These are phyloP conservation scores for Andrena camellia DNA, from an alignment of 2,888 invertebrate species.

Conservation along the genomic window DNA sequence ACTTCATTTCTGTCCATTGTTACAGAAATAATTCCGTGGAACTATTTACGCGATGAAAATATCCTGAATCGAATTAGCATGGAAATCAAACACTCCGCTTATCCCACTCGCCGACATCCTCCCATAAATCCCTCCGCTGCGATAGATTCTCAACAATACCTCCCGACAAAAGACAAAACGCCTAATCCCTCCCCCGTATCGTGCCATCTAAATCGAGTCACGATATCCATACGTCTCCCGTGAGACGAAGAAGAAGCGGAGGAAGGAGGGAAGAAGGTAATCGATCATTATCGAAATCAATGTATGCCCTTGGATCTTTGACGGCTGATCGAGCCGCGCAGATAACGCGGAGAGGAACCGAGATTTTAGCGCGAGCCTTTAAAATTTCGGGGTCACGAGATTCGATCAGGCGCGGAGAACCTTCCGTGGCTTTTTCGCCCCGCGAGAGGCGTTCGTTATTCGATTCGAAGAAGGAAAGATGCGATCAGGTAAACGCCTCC, in stretches of 20 bases:
- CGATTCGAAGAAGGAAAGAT: slow-evolving; percentile 48
- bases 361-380: slow-evolving; percentile 57
- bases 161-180: slow-evolving; percentile 28
- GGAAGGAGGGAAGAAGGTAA: slow-evolving; percentile 9
- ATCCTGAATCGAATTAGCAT: neutral
- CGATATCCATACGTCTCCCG: slow-evolving; percentile 51
- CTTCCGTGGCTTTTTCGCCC: slow-evolving; percentile 63
- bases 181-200: slow-evolving; percentile 23
- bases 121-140: slow-evolving; percentile 22
- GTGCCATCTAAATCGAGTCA: slow-evolving; percentile 57
- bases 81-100: neutral
- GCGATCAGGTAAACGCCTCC: slow-evolving; percentile 62
- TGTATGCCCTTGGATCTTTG: slow-evolving; percentile 65
- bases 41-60: neutral
- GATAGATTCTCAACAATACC: slow-evolving; percentile 29
- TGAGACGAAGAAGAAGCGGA: slow-evolving; percentile 22
- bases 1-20: neutral
- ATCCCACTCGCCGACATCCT: neutral
- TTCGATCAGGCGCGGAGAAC: slow-evolving; percentile 62
- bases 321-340: slow-evolving; percentile 59
- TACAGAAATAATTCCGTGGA: neutral
- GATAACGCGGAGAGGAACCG: slow-evolving; percentile 42
- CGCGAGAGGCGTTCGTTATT: slow-evolving; percentile 40
- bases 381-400: slow-evolving; percentile 68
- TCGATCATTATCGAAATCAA: slow-evolving; percentile 71